Evolutionary conservation across 2,888 invertebrate species (phyloP).

Genomic region (Chrysolina oricalcia): DNA sequence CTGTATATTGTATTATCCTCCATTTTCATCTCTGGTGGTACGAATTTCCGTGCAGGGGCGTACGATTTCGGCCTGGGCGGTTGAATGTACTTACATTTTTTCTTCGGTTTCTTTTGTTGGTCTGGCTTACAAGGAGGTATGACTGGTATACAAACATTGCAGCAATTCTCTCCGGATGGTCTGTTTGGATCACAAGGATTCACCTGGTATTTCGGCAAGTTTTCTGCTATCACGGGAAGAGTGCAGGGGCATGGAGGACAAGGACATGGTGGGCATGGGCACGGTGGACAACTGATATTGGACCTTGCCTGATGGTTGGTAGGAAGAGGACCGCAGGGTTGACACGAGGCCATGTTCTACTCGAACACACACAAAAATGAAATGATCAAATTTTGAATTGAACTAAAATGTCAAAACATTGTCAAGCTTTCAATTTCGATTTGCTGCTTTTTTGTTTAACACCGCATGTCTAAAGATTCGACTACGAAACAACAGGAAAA

Average conservation of each 20-base stretch:
- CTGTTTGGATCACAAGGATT: conserved; percentile 60
- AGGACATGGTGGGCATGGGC: conserved; percentile 43
- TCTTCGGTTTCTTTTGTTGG: conserved; percentile 54
- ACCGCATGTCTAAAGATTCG: no score
- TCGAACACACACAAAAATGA: conserved; percentile 37
- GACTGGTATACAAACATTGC: conserved; percentile 64
- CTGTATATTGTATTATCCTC: conserved; percentile 79
- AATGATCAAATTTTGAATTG: conserved; percentile 44
- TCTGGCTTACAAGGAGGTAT: conserved; percentile 52
- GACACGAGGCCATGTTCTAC: conserved; percentile 59
- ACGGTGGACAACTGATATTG: conserved; percentile 52
- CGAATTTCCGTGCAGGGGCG: conserved; percentile 75
- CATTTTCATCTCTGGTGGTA: conserved; percentile 76
- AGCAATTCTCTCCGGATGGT: conserved; percentile 47
- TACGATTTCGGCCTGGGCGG: conserved; percentile 76
- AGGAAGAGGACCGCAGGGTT: conserved; percentile 58
- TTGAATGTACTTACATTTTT: conserved; percentile 72
- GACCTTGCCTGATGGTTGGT: conserved; percentile 46
- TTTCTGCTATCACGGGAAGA: conserved; percentile 61
- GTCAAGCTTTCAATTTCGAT: conserved; percentile 38
- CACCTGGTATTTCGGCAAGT: conserved; percentile 60
- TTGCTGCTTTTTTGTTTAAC: neutral
- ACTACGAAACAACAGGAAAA: no score
- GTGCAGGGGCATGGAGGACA: conserved; percentile 52
- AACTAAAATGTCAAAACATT: conserved; percentile 50